Base-by-base conservation (phyloP, 2,113 vertebrate genomes). In the Sclerurus mexicanus region DNA sequence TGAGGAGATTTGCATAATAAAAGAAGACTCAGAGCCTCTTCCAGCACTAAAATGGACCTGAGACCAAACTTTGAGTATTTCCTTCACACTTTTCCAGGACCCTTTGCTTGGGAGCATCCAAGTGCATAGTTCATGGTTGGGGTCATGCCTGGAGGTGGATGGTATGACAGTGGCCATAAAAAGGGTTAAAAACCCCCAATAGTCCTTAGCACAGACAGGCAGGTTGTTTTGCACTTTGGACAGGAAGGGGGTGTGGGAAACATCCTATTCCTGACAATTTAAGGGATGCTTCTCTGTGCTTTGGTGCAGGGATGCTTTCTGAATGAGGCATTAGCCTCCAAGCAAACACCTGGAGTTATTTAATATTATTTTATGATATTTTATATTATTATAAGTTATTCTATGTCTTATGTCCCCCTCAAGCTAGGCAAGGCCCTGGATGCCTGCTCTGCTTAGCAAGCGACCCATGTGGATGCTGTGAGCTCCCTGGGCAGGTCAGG, bases 1-100 rank as follows among this genome's bases (percentile, higher is more conserved):
- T 81, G 68, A 84, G 60, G 44, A 88, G 68, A 94, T 94, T 91
- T 97, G 78, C 95, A 96, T 95, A 90, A 94, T 95, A 56, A 37
- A 84, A 95, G 76, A 96, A 60, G 49, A 62, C 22, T 68, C 27
- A 6, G 44, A 93, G 44, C 9, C 46, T 90, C 73, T 69, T 60
- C 23, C 50, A 60, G 37, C 42, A 53, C 74, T 73, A 66, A 91
- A 95, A 75, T 27, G 24, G 50, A 33, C n/a, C 46, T 28, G 37
- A 60, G 69, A 49, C 5, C 25, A 5, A 90, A 92, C 9, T 78
- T 64, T 10, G 35, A 14, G 12, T 24, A 13, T 79, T 90, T 81
- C 14, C 9, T 64, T 4, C 52, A 35, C 18, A 27, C n/a, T 77
- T 79, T 31, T 17, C 15, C 50, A n/a, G 69, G 19, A 56, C 4